phyloP scores from a whole-genome alignment of 2,113 vertebrate genomes.

The Barbus barbus region DNA sequence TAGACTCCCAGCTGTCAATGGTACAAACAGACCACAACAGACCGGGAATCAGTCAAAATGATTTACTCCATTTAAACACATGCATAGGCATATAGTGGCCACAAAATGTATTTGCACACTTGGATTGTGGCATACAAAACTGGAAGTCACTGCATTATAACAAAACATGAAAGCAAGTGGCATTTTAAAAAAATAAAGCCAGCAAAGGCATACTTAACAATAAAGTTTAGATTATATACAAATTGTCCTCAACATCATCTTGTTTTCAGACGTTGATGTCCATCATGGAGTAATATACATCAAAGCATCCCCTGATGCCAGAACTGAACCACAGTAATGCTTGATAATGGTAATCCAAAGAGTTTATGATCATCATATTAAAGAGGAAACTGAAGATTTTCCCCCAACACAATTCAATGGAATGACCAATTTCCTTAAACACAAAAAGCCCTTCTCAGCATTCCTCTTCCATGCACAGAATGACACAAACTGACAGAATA shows the following conservation, averaged over 20 bases:
- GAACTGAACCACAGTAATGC: background rate
- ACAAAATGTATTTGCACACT: background rate
- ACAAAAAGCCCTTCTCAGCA: background rate
- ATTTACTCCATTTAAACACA: background rate
- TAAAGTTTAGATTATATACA: background rate
- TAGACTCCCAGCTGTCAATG: too few species aligned
- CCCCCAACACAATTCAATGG: background rate
- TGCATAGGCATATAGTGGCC: background rate
- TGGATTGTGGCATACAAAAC: too few species aligned
- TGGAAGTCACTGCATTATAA: background rate
- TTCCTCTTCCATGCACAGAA: background rate
- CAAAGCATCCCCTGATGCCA: too few species aligned
- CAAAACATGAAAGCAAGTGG: background rate
- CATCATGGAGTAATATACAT: too few species aligned
- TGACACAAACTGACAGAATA: background rate
- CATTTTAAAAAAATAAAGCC: too few species aligned
- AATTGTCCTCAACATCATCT: background rate
- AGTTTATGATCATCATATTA: background rate
- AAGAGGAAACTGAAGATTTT: background rate
- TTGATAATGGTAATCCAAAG: background rate
- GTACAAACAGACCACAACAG: too few species aligned
- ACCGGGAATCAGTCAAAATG: background rate
- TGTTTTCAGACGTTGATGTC: background rate
- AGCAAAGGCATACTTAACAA: background rate
- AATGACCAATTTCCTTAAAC: background rate